Percentiles rank a stretch among this genome's conserved stretches.
Evolutionary conservation across 2,888 invertebrate genomes (phyloP).

Genomic region (Cylloceria caligata): DNA sequence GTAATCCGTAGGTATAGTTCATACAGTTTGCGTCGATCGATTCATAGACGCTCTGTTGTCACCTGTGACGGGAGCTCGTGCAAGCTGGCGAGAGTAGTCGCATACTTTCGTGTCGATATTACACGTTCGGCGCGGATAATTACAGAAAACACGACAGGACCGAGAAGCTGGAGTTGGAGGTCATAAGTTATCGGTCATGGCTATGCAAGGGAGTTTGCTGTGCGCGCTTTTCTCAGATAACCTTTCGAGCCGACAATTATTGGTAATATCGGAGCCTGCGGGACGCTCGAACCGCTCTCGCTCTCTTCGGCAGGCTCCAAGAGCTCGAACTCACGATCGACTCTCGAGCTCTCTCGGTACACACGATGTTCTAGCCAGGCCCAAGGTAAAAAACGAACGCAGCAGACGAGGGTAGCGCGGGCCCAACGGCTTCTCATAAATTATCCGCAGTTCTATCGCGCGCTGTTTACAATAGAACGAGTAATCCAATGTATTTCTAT

Average conservation of each 20-base stretch:
- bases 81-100: slow-evolving; percentile 47
- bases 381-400: slow-evolving; percentile 44
- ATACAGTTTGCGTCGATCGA: slow-evolving; percentile 59
- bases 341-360: slow-evolving; percentile 31
- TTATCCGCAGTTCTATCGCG: slow-evolving; percentile 62
- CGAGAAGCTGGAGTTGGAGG: slow-evolving; percentile 68
- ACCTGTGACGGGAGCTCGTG: slow-evolving; percentile 26
- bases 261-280: slow-evolving; percentile 82
- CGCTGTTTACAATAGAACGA: slow-evolving; percentile 79
- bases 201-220: slow-evolving; percentile 57
- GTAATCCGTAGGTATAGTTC: slow-evolving; percentile 38
- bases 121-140: slow-evolving; percentile 43
- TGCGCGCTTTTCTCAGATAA: slow-evolving; percentile 79
- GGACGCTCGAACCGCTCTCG: slow-evolving; percentile 63
- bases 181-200: slow-evolving; percentile 78
- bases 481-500: slow-evolving; percentile 80
- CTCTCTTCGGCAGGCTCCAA: slow-evolving; percentile 57
- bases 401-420: slow-evolving; percentile 30
- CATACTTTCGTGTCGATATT: slow-evolving; percentile 55
- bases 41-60: slow-evolving; percentile 58
- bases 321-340: slow-evolving; percentile 23
- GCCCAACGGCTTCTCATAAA: slow-evolving; percentile 63
- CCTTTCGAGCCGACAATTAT: slow-evolving; percentile 83
- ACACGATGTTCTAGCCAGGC: slow-evolving; percentile 7
- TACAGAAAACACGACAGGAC: slow-evolving; percentile 48